Conservation (phyloP, 2,113 vertebrate genomes). For the Phaethornis superciliosus region DNA sequence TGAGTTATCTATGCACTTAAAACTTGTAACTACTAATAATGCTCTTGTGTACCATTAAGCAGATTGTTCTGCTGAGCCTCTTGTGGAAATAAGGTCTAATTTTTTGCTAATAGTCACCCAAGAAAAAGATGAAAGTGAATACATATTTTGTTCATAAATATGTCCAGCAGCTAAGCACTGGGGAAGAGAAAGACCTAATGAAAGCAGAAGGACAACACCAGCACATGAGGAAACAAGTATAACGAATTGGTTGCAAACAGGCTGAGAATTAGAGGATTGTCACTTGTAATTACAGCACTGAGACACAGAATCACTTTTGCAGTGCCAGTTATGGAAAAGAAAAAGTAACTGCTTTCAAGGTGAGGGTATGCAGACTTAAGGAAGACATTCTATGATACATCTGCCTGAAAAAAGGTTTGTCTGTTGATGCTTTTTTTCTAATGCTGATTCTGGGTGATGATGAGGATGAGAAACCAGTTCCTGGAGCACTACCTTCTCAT, state of each 20-base stretch:
- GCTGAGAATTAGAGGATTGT: background rate
- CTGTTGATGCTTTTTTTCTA: background rate
- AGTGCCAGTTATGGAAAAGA: background rate
- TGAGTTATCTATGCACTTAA: background rate
- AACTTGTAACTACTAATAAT: background rate
- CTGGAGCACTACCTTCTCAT: rapidly evolving
- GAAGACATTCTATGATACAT: background rate
- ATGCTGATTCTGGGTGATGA: background rate
- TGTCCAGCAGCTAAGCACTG: background rate
- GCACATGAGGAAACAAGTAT: background rate
- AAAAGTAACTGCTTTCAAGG: background rate
- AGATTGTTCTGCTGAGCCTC: background rate
- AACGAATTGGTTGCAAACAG: background rate
- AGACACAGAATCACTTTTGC: background rate
- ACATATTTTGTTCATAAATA: background rate
- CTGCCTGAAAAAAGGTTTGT: background rate
- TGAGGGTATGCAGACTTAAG: background rate
- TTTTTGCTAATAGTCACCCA: background rate
- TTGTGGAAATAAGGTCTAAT: background rate
- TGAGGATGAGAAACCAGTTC: background rate
- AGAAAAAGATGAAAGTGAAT: background rate
- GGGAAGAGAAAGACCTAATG: background rate
- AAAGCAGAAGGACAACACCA: background rate
- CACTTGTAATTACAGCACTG: rapidly evolving
- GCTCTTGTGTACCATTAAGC: background rate